These are phyloP conservation scores for Sinhomidia bicolor DNA, from an alignment of 2,888 invertebrate genomes.

Conservation along the genomic window DNA sequence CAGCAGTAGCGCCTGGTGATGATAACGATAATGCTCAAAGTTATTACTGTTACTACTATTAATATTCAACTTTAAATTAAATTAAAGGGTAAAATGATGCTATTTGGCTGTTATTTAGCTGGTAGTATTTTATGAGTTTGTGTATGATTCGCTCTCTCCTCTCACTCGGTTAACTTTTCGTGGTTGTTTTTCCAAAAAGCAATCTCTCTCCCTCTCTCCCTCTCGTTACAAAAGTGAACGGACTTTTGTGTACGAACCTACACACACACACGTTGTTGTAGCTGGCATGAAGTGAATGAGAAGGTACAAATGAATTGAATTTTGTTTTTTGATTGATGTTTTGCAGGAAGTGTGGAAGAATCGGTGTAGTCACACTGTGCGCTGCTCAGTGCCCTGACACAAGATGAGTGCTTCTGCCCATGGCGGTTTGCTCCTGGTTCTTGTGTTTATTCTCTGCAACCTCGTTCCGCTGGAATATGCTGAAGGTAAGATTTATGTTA, in stretches of 20 bases:
- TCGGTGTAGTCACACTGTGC: conserved; percentile 77
- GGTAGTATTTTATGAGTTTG: conserved; percentile 41
- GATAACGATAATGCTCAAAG: not conserved
- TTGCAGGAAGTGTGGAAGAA: conserved; percentile 78
- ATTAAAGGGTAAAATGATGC: not conserved
- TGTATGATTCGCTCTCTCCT: conserved; percentile 25
- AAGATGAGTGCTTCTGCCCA: conserved; percentile 79
- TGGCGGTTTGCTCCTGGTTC: conserved; percentile 78
- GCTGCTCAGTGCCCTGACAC: conserved; percentile 71
- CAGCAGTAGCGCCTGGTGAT: too few relatives aligned
- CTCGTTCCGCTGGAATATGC: conserved; percentile 79
- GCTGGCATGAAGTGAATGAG: conserved; percentile 8
- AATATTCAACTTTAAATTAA: conserved; percentile 5
- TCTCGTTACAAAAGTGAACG: not conserved
- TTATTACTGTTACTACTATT: not conserved
- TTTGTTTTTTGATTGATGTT: conserved; percentile 72
- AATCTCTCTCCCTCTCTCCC: not conserved
- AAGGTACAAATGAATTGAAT: conserved; percentile 66
- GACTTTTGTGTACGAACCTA: too few relatives aligned
- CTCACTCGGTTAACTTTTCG: not conserved
- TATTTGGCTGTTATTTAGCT: not conserved
- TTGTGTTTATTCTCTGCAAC: conserved; percentile 78
- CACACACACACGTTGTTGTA: too few relatives aligned
- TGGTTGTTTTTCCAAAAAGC: conserved; percentile 4
- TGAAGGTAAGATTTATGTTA: conserved; percentile 77